Conservation (phyloP, 1,140 invertebrate genomes). For the Drosophila grimshawi region DNA sequence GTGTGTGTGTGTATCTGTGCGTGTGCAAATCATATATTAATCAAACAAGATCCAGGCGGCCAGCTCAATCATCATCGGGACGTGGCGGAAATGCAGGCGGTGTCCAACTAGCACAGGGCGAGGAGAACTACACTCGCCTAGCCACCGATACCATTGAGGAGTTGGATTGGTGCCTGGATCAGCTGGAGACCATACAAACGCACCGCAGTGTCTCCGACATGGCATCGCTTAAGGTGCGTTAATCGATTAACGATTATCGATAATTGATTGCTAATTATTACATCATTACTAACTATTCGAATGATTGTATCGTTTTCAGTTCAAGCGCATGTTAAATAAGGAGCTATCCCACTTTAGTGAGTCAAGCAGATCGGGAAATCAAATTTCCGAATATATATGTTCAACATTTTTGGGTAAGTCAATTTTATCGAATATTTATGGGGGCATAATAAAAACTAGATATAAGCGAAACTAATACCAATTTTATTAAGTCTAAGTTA, state of each 20-base stretch:
- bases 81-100: constrained; percentile 66
- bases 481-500: too few species aligned
- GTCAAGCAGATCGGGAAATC: constrained; percentile 99
- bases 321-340: constrained; percentile 99
- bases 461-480: too few species aligned
- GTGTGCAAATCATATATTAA: constrained; percentile 80
- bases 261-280: not conserved
- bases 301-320: too few species aligned
- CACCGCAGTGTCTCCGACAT: constrained; percentile 99
- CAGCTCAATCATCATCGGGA: constrained; percentile 76
- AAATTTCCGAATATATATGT: constrained; percentile 99
- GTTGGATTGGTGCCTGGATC: constrained; percentile 99
- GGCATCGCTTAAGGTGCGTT: constrained; percentile 98
- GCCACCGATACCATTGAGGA: constrained; percentile 99
- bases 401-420: constrained; percentile 97
- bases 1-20: constrained; percentile 43
- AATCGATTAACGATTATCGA: constrained; percentile 4
- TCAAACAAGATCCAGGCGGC: constrained; percentile 83
- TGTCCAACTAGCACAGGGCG: constrained; percentile 86
- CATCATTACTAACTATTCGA: not conserved
- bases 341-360: constrained; percentile 99
- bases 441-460: too few species aligned
- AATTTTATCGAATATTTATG: not conserved
- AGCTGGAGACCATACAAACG: constrained; percentile 99
- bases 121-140: constrained; percentile 95